Conservation (phyloP, 2,113 vertebrate species). For the Campylomormyrus numenius region DNA sequence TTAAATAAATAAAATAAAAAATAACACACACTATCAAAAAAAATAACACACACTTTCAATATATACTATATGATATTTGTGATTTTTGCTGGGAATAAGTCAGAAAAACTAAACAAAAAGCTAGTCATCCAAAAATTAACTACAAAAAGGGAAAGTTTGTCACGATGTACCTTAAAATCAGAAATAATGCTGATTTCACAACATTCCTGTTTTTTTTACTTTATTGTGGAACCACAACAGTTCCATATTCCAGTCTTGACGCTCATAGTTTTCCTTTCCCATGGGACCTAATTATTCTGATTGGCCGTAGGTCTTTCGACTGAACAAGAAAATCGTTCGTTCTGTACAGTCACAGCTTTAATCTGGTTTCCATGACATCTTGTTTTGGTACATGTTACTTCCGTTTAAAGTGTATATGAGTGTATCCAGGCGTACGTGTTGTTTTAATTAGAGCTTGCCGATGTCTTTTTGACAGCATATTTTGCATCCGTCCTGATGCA, state of each 20-base stretch:
- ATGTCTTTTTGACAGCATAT: slow-evolving; percentile 6
- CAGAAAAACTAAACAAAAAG: background rate
- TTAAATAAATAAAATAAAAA: background rate
- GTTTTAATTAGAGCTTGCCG: background rate
- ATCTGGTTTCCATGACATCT: slow-evolving; percentile 12
- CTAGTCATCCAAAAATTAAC: background rate
- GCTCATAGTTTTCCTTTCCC: slow-evolving; percentile 44
- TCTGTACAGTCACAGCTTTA: background rate
- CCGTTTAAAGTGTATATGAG: background rate
- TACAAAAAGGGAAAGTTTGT: slow-evolving; percentile 8
- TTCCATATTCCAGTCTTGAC: slow-evolving; percentile 35
- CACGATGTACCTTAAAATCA: slow-evolving; percentile 26
- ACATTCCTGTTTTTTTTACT: slow-evolving; percentile 23
- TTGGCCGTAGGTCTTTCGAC: slow-evolving; percentile 45
- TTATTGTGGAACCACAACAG: slow-evolving; percentile 31
- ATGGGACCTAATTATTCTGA: slow-evolving; percentile 56
- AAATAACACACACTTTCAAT: background rate
- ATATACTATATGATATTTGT: background rate
- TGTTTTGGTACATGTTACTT: background rate
- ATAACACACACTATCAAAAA: too few relatives aligned
- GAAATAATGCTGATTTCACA: background rate
- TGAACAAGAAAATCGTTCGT: slow-evolving; percentile 19
- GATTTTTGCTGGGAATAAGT: background rate
- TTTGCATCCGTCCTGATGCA: background rate
- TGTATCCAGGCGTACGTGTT: background rate